phyloP scores from a whole-genome alignment of 1,140 invertebrate species.

The Paramacrobiotus metropolitanus region DNA sequence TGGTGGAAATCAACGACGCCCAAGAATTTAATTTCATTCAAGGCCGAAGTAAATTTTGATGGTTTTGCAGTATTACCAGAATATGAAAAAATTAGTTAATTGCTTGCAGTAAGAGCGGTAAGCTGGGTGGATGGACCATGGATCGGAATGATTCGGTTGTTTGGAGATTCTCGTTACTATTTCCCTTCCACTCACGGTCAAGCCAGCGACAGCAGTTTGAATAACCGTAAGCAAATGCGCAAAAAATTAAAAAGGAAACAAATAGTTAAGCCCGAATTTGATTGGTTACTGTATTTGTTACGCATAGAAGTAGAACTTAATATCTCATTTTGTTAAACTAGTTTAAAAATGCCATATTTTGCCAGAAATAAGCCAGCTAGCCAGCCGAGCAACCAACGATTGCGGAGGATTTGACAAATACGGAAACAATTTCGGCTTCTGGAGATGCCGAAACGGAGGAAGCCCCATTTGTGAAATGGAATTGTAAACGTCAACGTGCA shows the following conservation, averaged over 20 bases:
- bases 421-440: background rate
- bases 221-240: background rate
- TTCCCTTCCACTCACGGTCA: background rate
- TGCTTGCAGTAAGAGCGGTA: too few relatives aligned
- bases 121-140: conserved; percentile 1
- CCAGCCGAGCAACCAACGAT: too few relatives aligned
- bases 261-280: too few relatives aligned
- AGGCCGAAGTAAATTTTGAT: background rate
- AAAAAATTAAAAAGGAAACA: too few relatives aligned
- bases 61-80: too few relatives aligned
- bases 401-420: background rate
- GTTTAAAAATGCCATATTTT: too few relatives aligned
- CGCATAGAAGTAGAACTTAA: too few relatives aligned
- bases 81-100: too few relatives aligned
- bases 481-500: too few relatives aligned
- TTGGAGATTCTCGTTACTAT: background rate
- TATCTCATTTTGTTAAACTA: too few relatives aligned
- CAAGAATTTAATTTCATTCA: background rate
- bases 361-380: too few relatives aligned
- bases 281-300: too few relatives aligned
- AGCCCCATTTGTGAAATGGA: background rate
- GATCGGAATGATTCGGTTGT: background rate
- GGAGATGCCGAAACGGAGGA: background rate
- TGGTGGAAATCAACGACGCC: background rate
- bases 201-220: background rate